Evolutionary conservation across 1,140 invertebrate species (phyloP), one percentile per base, ranked within the genome.

Genomic region (Stenopsyche tienmushanensis): DNA sequence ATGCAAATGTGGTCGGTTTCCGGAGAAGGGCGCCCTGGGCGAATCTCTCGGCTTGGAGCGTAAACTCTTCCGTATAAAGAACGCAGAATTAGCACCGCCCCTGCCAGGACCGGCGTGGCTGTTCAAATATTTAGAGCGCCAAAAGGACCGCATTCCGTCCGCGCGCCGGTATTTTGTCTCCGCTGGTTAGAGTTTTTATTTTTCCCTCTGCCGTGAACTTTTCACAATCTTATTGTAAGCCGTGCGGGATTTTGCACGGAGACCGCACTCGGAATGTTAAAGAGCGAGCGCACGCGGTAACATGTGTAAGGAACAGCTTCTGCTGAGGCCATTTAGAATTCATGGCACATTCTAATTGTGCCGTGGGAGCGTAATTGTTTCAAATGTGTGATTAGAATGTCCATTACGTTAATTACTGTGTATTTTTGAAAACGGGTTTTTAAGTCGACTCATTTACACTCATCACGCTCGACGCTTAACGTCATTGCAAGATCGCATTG

Each of bases 311-410:
- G 13, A 54, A 54, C 15, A 15, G 39, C 25, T 54, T 54, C 39
- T 5, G 9, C 9, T 10, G 9, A 15, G 49, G 49, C 23, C 24
- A 54, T 54, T 34, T 18, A 7, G 20, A 54, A 54, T 54, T 34
- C 25, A 54, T 25, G 13, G 52, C 52, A 34, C 52, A 54, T 25
- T 54, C 25, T 54, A 34, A 54, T 54, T 34, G 24, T 29, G 39
- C 15, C 25, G 17, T 9, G 9, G 15, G 26, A n/a, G 10, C 13
- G 25, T 25, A 54, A 54, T 54, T 54, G 24, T 54, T 15, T 15
- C 52, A 9, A 8, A 9, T 3, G 24, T 54, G 24, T 9, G 25
- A 54, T 54, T 15, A 25, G 52, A 54, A 34, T 34, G 52, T 54
- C 25, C 25, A 54, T 34, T 34, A n/a, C 52, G 9, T 7, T 34